phyloP scores from a whole-genome alignment of 2,888 invertebrate genomes.

The Trachelus stipa region DNA sequence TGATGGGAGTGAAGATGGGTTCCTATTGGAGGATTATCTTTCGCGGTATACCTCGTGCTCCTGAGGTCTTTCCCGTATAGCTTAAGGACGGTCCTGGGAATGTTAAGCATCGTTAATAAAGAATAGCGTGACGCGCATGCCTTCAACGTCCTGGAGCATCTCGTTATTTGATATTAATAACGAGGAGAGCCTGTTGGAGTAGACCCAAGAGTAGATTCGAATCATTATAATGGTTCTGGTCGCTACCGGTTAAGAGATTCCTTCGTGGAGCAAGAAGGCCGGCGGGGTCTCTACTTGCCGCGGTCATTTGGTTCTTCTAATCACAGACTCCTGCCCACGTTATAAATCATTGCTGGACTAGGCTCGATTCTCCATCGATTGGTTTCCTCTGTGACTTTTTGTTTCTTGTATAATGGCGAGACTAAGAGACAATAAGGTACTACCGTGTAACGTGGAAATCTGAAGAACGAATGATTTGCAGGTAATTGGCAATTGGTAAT shows the following conservation, averaged over 20 bases:
- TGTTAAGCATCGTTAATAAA: constrained; percentile 62
- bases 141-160: constrained; percentile 54
- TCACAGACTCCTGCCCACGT: constrained; percentile 47
- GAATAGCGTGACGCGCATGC: constrained; percentile 59
- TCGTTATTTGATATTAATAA: constrained; percentile 67
- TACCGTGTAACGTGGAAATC: background rate
- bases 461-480: background rate
- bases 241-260: constrained; percentile 58
- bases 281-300: constrained; percentile 25
- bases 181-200: constrained; percentile 34
- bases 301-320: constrained; percentile 55
- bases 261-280: constrained; percentile 25
- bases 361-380: constrained; percentile 42
- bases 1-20: background rate
- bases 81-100: constrained; percentile 32
- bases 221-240: constrained; percentile 59
- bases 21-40: background rate
- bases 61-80: background rate
- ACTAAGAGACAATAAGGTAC: background rate
- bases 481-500: background rate
- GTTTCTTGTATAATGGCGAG: constrained; percentile 17
- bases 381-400: constrained; percentile 39
- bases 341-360: constrained; percentile 52
- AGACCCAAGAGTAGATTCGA: constrained; percentile 52
- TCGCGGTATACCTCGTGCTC: background rate